Evolutionary conservation across 2,113 vertebrate genomes (phyloP).

Genomic region (Neopipo cinnamomea): DNA sequence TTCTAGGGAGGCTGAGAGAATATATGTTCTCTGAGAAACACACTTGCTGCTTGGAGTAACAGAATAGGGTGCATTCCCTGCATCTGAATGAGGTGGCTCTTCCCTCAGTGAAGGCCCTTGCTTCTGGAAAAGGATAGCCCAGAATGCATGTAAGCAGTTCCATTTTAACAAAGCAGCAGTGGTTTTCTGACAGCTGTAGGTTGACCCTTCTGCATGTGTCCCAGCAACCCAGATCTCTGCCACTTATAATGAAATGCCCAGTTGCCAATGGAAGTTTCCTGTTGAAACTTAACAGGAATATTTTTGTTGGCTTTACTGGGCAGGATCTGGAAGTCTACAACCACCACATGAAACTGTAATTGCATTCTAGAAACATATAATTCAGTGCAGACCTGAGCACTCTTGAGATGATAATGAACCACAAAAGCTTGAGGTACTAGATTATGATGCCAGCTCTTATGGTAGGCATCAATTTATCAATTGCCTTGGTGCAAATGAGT

Average conservation of each 20-base stretch:
- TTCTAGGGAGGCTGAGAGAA: background rate
- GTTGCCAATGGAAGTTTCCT: background rate
- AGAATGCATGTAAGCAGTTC: background rate
- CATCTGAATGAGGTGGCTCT: background rate
- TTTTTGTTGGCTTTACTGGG: background rate
- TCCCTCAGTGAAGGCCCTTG: background rate
- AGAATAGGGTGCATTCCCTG: background rate
- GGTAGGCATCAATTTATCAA: constrained; percentile 35
- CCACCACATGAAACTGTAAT: background rate
- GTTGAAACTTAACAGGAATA: background rate
- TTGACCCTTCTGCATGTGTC: fast-evolving
- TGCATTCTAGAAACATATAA: background rate
- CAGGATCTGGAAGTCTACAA: background rate
- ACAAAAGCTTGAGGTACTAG: background rate
- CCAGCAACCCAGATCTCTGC: background rate
- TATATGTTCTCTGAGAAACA: background rate
- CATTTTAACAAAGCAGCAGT: background rate
- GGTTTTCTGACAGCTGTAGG: background rate
- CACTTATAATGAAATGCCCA: background rate
- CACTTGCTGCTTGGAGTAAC: background rate
- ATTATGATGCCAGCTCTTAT: background rate
- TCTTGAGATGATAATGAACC: constrained; percentile 21
- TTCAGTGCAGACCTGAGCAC: background rate
- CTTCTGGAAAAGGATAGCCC: background rate
- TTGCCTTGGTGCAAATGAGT: background rate